Conservation (phyloP, 2,797 vertebrate genomes). For the Girardinus metallicus region DNA sequence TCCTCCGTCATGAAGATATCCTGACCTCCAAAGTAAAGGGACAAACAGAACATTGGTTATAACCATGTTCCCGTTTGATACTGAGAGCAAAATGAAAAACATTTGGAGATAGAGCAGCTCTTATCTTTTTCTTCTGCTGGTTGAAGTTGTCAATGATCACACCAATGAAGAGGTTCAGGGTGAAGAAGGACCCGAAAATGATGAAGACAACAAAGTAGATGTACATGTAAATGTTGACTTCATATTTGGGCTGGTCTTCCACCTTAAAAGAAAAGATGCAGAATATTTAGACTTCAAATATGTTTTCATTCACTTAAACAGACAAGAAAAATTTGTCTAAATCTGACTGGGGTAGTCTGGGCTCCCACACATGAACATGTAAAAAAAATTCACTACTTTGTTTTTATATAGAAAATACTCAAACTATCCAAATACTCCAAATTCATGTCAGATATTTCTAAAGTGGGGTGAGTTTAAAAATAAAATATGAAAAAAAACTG, state of each 20-base stretch:
- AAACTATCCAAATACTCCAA: neutral
- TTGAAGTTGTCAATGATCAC: slow-evolving; percentile 99
- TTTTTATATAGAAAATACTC: neutral
- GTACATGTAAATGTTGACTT: slow-evolving; percentile 99
- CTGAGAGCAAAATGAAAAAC: slow-evolving; percentile 4
- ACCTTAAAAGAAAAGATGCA: slow-evolving; percentile 72
- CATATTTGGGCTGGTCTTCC: slow-evolving; percentile 91
- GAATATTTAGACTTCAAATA: slow-evolving; percentile 5
- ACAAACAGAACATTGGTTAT: slow-evolving; percentile 81
- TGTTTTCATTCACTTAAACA: slow-evolving; percentile 11
- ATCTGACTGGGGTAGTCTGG: neutral
- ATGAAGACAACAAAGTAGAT: slow-evolving; percentile 99
- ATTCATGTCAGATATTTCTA: neutral
- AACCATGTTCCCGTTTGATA: slow-evolving; percentile 66
- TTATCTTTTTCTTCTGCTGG: slow-evolving; percentile 99
- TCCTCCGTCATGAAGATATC: slow-evolving; percentile 99
- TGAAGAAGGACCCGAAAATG: slow-evolving; percentile 99
- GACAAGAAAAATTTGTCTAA: neutral
- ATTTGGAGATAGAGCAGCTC: slow-evolving; percentile 59
- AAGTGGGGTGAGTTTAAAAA: neutral
- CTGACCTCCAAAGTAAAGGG: slow-evolving; percentile 98
- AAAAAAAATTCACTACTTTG: neutral
- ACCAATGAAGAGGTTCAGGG: slow-evolving; percentile 98
- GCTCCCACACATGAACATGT: neutral
- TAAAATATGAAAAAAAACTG: neutral